phyloP scores from a whole-genome alignment of 2,888 invertebrate species.

The Chrysomela aeneicollis region DNA sequence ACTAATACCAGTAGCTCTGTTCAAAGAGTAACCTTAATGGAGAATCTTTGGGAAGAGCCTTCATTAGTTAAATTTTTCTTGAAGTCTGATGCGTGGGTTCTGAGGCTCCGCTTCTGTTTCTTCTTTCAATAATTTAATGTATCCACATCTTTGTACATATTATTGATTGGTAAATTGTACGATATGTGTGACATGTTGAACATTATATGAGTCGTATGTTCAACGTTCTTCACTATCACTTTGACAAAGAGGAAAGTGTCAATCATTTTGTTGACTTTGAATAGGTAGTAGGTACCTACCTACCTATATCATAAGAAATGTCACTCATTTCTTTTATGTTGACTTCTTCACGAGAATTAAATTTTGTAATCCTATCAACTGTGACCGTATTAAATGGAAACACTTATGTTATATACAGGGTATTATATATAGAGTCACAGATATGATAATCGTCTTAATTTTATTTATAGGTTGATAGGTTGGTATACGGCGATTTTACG shows the following conservation, averaged over 20 bases:
- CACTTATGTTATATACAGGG: not conserved
- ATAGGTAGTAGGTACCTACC: not conserved
- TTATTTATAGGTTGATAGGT: no score
- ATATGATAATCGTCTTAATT: no score
- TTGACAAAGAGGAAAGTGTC: not conserved
- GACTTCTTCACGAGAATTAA: constrained; percentile 6
- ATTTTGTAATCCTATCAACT: constrained; percentile 26
- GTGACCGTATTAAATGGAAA: constrained; percentile 16
- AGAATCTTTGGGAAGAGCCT: constrained; percentile 7
- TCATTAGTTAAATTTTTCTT: not conserved
- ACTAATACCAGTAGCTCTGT: constrained; percentile 22
- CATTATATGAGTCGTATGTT: no score
- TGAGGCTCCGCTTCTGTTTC: constrained; percentile 30
- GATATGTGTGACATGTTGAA: no score
- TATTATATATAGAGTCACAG: not conserved
- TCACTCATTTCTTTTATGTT: not conserved
- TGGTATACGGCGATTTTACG: no score
- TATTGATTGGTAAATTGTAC: no score
- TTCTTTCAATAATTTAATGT: constrained; percentile 2
- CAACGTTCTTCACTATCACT: not conserved
- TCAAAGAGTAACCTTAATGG: not conserved
- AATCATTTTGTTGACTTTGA: not conserved
- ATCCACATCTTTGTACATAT: no score
- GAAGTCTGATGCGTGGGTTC: constrained; percentile 22
- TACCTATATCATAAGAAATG: not conserved